Conservation (phyloP, 2,888 invertebrate genomes). For the Pemphredon lugubris region DNA sequence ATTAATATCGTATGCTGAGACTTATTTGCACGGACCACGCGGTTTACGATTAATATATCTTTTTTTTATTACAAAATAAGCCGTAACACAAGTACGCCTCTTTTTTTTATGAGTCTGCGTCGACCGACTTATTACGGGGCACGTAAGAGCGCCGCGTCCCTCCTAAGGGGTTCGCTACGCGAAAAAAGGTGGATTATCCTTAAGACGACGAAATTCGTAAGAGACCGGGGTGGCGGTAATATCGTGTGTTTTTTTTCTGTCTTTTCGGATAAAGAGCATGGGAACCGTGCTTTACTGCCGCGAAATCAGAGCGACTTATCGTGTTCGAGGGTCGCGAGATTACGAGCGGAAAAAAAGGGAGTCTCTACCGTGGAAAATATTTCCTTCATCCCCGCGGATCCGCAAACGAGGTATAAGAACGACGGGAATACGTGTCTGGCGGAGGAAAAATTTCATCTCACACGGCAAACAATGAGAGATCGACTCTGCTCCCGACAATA, state of each 20-base stretch:
- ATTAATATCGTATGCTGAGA: too few relatives aligned
- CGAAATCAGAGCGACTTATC: constrained; percentile 62
- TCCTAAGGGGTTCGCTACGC: neutral
- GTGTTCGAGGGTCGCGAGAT: constrained; percentile 44
- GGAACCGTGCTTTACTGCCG: constrained; percentile 44
- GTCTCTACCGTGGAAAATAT: constrained; percentile 30
- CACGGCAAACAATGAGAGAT: too few relatives aligned
- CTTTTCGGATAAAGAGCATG: constrained; percentile 22
- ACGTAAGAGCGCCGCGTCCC: neutral
- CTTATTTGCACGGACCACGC: too few relatives aligned
- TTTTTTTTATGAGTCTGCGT: neutral
- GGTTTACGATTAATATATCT: too few relatives aligned
- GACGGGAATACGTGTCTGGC: neutral
- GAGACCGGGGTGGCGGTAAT: constrained; percentile 46
- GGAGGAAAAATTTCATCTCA: neutral
- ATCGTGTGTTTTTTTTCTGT: constrained; percentile 49
- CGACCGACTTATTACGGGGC: constrained; percentile 21
- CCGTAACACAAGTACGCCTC: too few relatives aligned
- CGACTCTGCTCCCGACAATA: too few relatives aligned
- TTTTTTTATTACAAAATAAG: too few relatives aligned
- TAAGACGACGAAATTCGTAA: constrained; percentile 53
- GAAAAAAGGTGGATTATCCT: constrained; percentile 55
- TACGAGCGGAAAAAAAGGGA: constrained; percentile 29
- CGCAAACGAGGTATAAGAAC: neutral
- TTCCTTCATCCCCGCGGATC: constrained; percentile 29